Evolutionary conservation across 1,140 invertebrate genomes (phyloP).

Genomic region (Diachasma alloeum): DNA sequence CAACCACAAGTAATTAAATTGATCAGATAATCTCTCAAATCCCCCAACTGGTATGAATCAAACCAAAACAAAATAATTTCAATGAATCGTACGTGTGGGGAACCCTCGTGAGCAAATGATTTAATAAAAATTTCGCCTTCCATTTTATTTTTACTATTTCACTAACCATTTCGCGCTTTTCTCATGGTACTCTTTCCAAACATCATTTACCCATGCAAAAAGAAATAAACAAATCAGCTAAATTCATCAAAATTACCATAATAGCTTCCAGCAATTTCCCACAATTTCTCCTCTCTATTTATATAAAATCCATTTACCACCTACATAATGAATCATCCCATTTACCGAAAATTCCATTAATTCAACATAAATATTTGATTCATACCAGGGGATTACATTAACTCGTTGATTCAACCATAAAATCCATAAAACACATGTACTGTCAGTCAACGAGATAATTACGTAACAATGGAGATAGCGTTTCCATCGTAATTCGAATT

Average conservation of each 20-base stretch:
- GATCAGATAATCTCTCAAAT: too few species aligned
- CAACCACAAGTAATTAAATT: too few species aligned
- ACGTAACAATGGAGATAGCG: slow-evolving; percentile 4
- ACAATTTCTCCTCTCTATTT: background rate
- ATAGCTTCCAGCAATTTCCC: too few species aligned
- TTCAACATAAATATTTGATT: background rate
- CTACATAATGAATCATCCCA: background rate
- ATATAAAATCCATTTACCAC: background rate
- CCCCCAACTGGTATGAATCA: too few species aligned
- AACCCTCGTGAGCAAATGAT: too few species aligned
- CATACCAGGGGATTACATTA: slow-evolving; percentile 13
- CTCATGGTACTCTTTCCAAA: background rate
- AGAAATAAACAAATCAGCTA: too few species aligned
- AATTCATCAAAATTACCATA: too few species aligned
- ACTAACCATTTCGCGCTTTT: background rate
- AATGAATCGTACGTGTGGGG: too few species aligned
- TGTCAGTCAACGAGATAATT: slow-evolving; percentile 24
- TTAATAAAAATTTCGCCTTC: too few species aligned
- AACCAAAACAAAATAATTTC: too few species aligned
- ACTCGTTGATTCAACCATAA: slow-evolving; percentile 8
- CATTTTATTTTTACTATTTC: background rate
- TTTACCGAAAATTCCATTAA: background rate
- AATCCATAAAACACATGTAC: slow-evolving; percentile 10
- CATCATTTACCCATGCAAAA: too few species aligned
- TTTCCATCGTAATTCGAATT: background rate